A percentile compares a stretch with the other conserved stretches of the same genome.
These are phyloP conservation scores for Huso huso DNA, from an alignment of 2,797 vertebrate genomes.

Conservation along the genomic window DNA sequence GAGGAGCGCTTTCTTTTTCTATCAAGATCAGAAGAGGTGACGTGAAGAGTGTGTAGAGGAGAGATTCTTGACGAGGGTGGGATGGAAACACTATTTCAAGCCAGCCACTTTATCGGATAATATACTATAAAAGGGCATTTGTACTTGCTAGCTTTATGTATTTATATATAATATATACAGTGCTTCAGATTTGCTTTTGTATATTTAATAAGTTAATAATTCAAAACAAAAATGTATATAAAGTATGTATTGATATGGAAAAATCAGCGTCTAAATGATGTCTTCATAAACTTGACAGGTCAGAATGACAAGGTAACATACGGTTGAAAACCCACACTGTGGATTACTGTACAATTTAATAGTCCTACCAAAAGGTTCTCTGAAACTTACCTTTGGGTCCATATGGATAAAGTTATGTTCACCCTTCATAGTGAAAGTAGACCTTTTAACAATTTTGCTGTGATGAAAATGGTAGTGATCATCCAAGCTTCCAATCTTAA, in stretches of 20 bases:
- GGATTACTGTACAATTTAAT: background rate
- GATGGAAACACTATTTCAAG: constrained; percentile 26
- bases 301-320: too few species aligned
- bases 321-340: too few species aligned
- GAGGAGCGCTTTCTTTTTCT: constrained; percentile 27
- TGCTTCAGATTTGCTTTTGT: too few species aligned
- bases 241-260: too few species aligned
- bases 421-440: constrained; percentile 61
- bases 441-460: constrained; percentile 76
- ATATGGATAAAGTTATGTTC: constrained; percentile 79
- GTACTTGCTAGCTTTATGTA: too few species aligned
- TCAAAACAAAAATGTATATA: too few species aligned
- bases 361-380: background rate
- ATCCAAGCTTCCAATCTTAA: constrained; percentile 80
- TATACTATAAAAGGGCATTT: constrained; percentile 18
- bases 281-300: too few species aligned
- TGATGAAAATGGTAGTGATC: constrained; percentile 88
- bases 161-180: too few species aligned
- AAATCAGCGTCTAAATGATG: too few species aligned
- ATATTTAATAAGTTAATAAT: too few species aligned
- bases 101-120: constrained; percentile 26
- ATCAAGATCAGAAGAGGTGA: constrained; percentile 17
- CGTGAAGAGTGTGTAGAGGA: constrained; percentile 22
- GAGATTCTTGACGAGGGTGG: constrained; percentile 30
- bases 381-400: constrained; percentile 74